Evolutionary conservation across 2,113 vertebrate species (phyloP), one percentile per base, ranked within the genome.

Genomic region (Hymenochirus boettgeri): DNA sequence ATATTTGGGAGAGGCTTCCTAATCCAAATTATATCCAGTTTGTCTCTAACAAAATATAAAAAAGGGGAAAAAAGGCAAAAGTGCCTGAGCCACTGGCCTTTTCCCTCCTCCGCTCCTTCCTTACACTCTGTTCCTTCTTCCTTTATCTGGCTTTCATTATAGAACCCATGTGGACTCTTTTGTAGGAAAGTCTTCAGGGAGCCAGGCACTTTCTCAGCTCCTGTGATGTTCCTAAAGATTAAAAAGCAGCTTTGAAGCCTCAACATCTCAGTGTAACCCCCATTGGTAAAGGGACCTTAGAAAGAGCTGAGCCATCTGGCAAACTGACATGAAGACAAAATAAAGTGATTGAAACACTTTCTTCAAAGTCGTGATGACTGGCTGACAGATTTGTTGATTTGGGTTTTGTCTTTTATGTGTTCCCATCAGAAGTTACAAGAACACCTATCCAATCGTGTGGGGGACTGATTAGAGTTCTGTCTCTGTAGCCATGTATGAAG

Each of bases 141-240:
- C 94, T 97, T 97, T 95, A 95, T 98, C 92, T 96, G 90, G 87
- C 90, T 97, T 97, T 96, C 94, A 97, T 98, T 96, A 95, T 87
- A 83, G 87, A 88, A 83, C 84, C 77, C 73, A 88, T 85, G 87
- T 83, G 81, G 83, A 88, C 92, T 93, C 90, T 95, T 88, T 95
- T 91, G 90, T 86, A 83, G 87, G 89, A 88, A 85, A 85, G 89
- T 87, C 86, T 86, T 89, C 86, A 90, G 91, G 87, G 90, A 94
- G 91, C 90, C 82, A 92, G 92, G 93, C 93, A 94, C 92, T 95
- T 94, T 95, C 89, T 90, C 87, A 86, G 88, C 82, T 90, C 82
- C 90, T 98, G 91, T 97, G 94, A 98, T 96, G 93, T 97, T 94
- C 89, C 86, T 90, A 83, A 90, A 94, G 94, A 97, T 98, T 97